A percentile compares a stretch with the other conserved stretches of the same genome.
Conservation (phyloP, 92 coral and sea anemone species). For the Siderastrea radians region DNA sequence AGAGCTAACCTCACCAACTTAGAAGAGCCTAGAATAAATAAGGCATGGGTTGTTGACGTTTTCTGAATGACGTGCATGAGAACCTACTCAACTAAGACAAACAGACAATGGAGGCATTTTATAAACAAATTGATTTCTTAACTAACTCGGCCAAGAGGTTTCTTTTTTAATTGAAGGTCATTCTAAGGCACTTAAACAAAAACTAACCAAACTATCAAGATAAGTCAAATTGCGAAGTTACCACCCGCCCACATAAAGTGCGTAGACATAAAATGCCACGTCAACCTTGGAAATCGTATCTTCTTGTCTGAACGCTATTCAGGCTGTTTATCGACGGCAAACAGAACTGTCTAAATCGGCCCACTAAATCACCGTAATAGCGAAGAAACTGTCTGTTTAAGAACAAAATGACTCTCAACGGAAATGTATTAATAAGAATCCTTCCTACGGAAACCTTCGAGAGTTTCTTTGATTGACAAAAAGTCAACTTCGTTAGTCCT, state of each 20-base stretch:
- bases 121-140: neutral
- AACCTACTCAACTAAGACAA: neutral
- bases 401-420: neutral
- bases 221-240: neutral
- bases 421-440: neutral
- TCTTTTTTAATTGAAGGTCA: neutral
- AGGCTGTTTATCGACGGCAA: neutral
- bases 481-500: neutral
- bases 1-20: neutral
- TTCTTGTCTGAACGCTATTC: neutral
- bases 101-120: slow-evolving; percentile 14
- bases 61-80: slow-evolving; percentile 1
- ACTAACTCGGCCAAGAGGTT: neutral
- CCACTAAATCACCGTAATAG: no score
- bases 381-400: neutral
- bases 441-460: neutral
- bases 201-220: neutral
- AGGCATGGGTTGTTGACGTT: neutral
- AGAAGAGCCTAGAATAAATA: neutral
- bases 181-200: neutral
- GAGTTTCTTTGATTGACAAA: neutral
- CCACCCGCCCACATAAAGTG: neutral
- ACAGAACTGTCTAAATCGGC: neutral
- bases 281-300: neutral
- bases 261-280: neutral